phyloP scores from a whole-genome alignment of 2,797 vertebrate species.

The Fistularia tabacaria region DNA sequence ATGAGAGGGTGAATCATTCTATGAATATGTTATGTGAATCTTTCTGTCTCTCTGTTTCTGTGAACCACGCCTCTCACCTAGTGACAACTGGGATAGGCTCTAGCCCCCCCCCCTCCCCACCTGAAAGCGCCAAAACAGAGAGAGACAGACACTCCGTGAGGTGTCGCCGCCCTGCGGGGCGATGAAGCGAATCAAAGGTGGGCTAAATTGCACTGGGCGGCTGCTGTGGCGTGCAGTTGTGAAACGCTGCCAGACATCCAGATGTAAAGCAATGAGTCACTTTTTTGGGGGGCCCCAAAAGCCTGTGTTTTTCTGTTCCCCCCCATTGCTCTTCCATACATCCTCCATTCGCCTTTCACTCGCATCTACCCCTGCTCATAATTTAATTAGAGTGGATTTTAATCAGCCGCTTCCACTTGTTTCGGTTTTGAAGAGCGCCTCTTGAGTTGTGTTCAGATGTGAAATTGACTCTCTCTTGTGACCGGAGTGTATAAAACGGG shows the following conservation, averaged over 20 bases:
- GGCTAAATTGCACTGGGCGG: slow-evolving; percentile 50
- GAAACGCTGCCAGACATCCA: slow-evolving; percentile 51
- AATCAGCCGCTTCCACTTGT: slow-evolving; percentile 19
- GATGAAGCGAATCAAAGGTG: slow-evolving; percentile 43
- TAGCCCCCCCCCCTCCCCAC: no score
- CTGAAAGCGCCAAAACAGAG: slow-evolving; percentile 33
- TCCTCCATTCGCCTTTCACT: background rate
- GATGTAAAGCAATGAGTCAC: slow-evolving; percentile 62
- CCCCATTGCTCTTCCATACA: background rate
- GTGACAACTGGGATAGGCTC: no score
- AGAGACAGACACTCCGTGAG: slow-evolving; percentile 39
- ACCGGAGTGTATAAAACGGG: slow-evolving; percentile 47
- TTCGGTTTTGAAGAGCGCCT: slow-evolving; percentile 27
- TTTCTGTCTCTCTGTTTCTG: no score
- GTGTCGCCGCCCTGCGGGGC: slow-evolving; percentile 43
- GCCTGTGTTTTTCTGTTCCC: slow-evolving; percentile 24
- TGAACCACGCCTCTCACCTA: no score
- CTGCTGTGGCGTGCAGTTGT: slow-evolving; percentile 52
- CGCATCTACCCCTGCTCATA: background rate
- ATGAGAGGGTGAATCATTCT: no score
- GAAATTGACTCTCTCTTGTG: slow-evolving; percentile 35
- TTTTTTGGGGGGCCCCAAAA: slow-evolving; percentile 13
- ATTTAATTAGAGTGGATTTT: slow-evolving; percentile 1
- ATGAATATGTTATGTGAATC: no score
- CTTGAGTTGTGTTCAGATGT: slow-evolving; percentile 27